Evolutionary conservation across 2,797 vertebrate genomes (phyloP).

Genomic region (Acanthornis magna): DNA sequence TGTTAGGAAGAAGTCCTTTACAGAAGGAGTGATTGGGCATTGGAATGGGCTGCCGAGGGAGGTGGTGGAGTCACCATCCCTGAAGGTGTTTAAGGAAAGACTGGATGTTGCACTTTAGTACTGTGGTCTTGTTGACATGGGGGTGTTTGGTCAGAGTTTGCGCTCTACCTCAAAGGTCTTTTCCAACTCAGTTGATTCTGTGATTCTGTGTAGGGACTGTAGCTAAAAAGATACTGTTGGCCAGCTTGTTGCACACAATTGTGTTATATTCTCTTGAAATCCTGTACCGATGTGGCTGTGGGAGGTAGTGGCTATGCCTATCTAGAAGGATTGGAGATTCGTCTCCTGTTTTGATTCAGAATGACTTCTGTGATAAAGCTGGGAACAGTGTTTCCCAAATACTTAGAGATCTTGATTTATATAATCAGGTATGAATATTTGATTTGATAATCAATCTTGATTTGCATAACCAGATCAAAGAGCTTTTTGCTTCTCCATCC

Average conservation of each 20-base stretch:
- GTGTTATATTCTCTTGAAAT: neutral
- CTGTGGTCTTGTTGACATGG: too few species aligned
- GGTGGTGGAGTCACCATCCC: neutral
- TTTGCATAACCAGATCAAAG: neutral
- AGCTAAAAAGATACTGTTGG: neutral
- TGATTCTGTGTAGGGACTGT: neutral
- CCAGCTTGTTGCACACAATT: neutral
- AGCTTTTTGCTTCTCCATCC: neutral
- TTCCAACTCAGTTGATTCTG: neutral
- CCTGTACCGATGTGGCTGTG: fast-evolving
- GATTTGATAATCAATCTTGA: neutral
- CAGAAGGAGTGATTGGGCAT: neutral
- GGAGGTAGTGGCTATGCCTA: neutral
- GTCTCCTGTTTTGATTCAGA: neutral
- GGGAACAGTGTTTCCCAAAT: neutral
- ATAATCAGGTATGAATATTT: neutral
- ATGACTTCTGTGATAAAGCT: neutral
- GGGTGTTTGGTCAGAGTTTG: neutral
- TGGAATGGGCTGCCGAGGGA: neutral
- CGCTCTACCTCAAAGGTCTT: neutral
- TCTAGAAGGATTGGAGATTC: neutral
- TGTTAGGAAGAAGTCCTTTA: neutral
- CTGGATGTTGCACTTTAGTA: neutral
- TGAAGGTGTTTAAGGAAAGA: neutral
- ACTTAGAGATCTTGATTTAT: neutral